Base-by-base conservation (phyloP, 2,113 vertebrate genomes). In the Chloropsis hardwickii region DNA sequence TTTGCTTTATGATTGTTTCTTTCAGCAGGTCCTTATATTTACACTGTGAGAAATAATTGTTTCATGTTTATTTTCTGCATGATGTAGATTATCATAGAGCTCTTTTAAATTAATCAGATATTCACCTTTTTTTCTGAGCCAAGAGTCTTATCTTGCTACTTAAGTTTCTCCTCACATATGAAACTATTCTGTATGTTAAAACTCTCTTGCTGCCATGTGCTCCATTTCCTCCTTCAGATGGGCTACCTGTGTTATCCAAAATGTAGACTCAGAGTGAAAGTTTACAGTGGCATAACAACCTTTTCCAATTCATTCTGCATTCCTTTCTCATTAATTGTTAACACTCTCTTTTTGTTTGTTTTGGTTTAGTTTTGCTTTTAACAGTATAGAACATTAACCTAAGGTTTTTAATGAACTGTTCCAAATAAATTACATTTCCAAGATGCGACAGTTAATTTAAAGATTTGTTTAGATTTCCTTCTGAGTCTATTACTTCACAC, bases 271-370 rank as follows among this genome's bases (percentile, higher is more conserved):
- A 71, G 48, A 89, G 65, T 44, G 6, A 76, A 88, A 53, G 44
- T 48, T 91, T 91, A 48, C 19, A 66, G 44, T 48, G 78, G 27
- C 35, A 70, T 33, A 78, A 62, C 61, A 60, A 78, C 47, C 3
- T 93, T 90, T 90, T 67, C 67, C 42, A 64, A 62, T 73, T 94
- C 17, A 56, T 77, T 86, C 28, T 54, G 39, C 23, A 62, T 92
- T 88, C 67, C 50, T 78, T 81, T 86, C 54, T 88, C 45, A 90
- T 90, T 85, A 95, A 85, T 88, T 72, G 25, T 77, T 93, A 83
- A 81, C 56, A 45, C 18, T 66, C 12, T 65, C 22, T 51, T 44
- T 67, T 42, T 70, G 15, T 37, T 90, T 86, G 28, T 1, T 66
- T 88, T 42, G 20, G 7, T 89, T 83, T 58, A 39, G 24, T 29